Evolutionary conservation across 2,797 vertebrate species (phyloP), one percentile per base, ranked within the genome.

Genomic region (Sebastes goodei): DNA sequence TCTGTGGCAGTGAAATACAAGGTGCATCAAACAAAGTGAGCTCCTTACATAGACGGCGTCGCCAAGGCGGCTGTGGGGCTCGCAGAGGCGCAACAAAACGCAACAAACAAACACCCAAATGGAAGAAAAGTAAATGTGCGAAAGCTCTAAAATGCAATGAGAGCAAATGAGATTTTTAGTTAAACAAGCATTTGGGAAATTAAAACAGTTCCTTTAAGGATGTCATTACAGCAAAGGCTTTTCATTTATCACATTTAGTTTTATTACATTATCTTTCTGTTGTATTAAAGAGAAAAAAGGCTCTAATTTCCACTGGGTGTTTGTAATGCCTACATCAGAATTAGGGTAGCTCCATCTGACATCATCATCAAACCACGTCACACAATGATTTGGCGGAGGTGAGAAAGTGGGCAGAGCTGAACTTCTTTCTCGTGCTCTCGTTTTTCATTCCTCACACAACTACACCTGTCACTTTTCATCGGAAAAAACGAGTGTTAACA

Each of bases 1-100:
- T 77, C 61, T 67, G 80, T 76, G 57, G 42, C 69, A 74, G 70
- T 53, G 75, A 85, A 90, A 90, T 30, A 80, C 69, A 88, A 88
- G 76, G 71, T 70, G 77, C 38, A 7, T 38, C 61, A 73, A 84
- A 76, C 56, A 62, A 55, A 86, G 67, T 29, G 71, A 87, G 73
- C 56, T 73, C 57, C 55, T 76, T 21, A 32, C 49, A 68, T 30
- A 5, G 6, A 35, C 8, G 2, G 0, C 8, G 5, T 56, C 11
- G 11, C 32, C 25, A n/a, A 74, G 46, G 59, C 3, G 25, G 38
- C 42, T 4, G 42, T 11, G 17, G n/a, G 38, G 63, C 21, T 67
- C 4, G 2, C 3, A 27, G 30, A 72, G 62, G 52, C 10, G 49
- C 2, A 42, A 49, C 46, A 6, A 6, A 52, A 33, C 38, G 14